Evolutionary conservation across 2,888 invertebrate genomes (phyloP).

Genomic region (Agriopis aurantiaria): DNA sequence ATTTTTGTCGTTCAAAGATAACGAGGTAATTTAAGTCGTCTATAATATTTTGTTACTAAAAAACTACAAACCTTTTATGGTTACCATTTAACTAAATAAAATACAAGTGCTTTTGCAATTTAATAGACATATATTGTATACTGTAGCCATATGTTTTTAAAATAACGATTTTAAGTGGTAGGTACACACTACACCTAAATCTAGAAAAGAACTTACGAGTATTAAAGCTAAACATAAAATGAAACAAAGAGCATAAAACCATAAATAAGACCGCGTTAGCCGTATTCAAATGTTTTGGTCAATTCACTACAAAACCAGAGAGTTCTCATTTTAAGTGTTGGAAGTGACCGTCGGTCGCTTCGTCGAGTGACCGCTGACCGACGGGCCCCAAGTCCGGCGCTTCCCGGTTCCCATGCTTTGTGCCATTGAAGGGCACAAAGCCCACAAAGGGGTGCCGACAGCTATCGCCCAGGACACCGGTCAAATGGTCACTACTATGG

Average conservation of each 20-base stretch:
- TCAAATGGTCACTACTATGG: constrained; percentile 83
- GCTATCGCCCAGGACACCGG: constrained; percentile 72
- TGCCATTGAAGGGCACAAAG: constrained; percentile 78
- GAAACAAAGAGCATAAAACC: neutral
- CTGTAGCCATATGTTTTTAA: no score
- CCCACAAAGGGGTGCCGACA: constrained; percentile 83
- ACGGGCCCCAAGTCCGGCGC: constrained; percentile 53
- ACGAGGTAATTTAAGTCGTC: no score
- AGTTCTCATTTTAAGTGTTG: constrained; percentile 73
- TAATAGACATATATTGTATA: no score
- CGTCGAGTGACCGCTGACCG: constrained; percentile 30
- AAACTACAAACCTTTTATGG: no score
- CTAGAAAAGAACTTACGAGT: no score
- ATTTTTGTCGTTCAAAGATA: no score
- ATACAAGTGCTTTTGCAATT: no score
- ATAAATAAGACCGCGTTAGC: neutral
- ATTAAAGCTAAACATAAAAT: neutral
- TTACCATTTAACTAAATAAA: no score
- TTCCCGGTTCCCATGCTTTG: constrained; percentile 84
- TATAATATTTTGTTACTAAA: no score
- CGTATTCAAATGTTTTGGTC: constrained; percentile 36
- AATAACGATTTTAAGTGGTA: neutral
- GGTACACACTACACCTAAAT: neutral
- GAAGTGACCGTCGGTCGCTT: constrained; percentile 55
- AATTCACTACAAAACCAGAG: constrained; percentile 32